These are phyloP conservation scores for Hemicentrotus pulcherrimus DNA, from an alignment of 35 echinoderm and acorn worm species.

Conservation along the genomic window DNA sequence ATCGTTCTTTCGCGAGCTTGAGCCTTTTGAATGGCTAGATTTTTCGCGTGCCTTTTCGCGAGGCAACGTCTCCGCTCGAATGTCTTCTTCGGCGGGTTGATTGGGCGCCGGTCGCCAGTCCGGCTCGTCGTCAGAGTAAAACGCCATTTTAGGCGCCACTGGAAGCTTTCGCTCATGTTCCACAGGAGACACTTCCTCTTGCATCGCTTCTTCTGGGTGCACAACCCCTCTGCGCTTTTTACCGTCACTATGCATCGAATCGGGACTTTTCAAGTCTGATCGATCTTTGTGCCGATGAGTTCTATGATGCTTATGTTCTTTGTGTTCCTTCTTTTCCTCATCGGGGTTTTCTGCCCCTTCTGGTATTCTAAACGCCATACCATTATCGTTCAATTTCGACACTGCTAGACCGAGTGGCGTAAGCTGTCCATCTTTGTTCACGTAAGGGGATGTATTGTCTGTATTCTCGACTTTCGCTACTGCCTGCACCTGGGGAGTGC, in stretches of 20 bases:
- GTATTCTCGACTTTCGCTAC: constrained; percentile 68
- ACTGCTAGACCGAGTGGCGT: constrained; percentile 61
- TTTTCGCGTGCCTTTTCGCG: constrained; percentile 33
- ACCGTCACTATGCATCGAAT: constrained; percentile 26
- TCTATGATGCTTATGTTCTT: constrained; percentile 22
- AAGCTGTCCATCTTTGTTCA: constrained; percentile 75
- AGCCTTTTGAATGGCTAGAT: not conserved
- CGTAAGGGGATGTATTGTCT: constrained; percentile 72
- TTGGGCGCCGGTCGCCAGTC: not conserved
- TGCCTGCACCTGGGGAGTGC: constrained; percentile 3
- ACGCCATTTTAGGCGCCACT: constrained; percentile 56
- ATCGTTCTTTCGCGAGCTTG: constrained; percentile 53
- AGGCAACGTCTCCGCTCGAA: constrained; percentile 24
- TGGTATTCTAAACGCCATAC: constrained; percentile 62
- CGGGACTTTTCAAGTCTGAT: constrained; percentile 8
- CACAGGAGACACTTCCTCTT: not conserved
- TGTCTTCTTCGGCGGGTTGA: not conserved
- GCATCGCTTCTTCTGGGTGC: not conserved
- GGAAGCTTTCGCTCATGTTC: constrained; percentile 62
- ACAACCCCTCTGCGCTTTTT: constrained; percentile 40
- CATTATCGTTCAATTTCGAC: constrained; percentile 44
- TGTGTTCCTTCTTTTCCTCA: not conserved
- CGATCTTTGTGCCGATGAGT: constrained; percentile 44
- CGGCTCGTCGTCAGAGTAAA: constrained; percentile 50
- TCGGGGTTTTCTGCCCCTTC: constrained; percentile 60